Percentiles rank a stretch among this genome's conserved stretches.
These are phyloP conservation scores for Sebastes taczanowskii DNA, from an alignment of 2,797 vertebrate species.

Conservation along the genomic window DNA sequence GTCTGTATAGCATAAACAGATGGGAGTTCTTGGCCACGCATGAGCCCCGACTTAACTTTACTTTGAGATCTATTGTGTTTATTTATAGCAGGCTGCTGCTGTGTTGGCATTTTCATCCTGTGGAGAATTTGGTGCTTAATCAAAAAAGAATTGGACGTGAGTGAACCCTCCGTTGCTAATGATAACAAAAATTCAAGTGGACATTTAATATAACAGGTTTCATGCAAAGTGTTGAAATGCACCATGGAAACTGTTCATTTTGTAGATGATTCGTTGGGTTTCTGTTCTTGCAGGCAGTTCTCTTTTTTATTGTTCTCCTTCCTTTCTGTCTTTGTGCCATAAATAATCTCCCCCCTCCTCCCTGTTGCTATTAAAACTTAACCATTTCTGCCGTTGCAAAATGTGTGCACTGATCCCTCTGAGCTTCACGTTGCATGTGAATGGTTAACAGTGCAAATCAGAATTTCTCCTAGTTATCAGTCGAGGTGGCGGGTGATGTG, in stretches of 20 bases:
- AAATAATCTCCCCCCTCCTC: conserved; percentile 30
- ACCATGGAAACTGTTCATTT: conserved; percentile 31
- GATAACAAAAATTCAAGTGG: conserved; percentile 46
- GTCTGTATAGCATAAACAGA: conserved; percentile 80
- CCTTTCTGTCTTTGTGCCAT: conserved; percentile 5
- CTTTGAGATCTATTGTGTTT: conserved; percentile 61
- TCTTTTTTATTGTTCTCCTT: conserved; percentile 36
- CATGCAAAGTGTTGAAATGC: conserved; percentile 18
- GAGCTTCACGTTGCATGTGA: conserved; percentile 10
- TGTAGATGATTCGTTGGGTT: conserved; percentile 1
- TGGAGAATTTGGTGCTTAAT: conserved; percentile 27
- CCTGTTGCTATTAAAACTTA: conserved; percentile 31
- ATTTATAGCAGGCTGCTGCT: conserved; percentile 51
- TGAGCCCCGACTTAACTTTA: conserved; percentile 25
- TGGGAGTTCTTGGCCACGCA: conserved; percentile 60
- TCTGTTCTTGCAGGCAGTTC: conserved; percentile 26
- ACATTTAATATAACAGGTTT: conserved; percentile 42
- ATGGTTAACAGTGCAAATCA: conserved; percentile 7
- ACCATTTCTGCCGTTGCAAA: conserved; percentile 24
- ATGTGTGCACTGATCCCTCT: conserved; percentile 21
- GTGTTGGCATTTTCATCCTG: conserved; percentile 33
- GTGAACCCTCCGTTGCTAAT: conserved; percentile 22
- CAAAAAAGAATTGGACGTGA: conserved; percentile 20
- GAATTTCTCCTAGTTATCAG: conserved; percentile 6
- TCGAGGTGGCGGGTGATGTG: background rate